Evolutionary conservation across 2,888 invertebrate species (phyloP).

Genomic region (Andrena bucephala): DNA sequence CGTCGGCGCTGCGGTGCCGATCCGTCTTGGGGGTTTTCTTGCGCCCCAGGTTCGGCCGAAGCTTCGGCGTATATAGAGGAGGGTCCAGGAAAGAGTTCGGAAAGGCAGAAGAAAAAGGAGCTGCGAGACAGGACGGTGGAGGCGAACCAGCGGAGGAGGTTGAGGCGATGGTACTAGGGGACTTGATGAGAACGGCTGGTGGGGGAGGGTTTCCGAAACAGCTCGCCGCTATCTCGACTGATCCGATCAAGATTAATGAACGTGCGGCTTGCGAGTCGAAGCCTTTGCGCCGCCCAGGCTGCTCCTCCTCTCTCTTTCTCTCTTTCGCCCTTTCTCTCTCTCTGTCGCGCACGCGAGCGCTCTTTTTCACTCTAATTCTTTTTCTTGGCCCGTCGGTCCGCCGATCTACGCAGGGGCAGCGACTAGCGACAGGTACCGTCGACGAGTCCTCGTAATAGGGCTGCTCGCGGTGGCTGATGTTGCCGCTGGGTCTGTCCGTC

Average conservation of each 20-base stretch:
- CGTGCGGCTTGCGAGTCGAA: slow-evolving; percentile 86
- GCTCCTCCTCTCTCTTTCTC: slow-evolving; percentile 58
- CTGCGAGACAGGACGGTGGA: slow-evolving; percentile 62
- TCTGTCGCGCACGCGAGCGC: slow-evolving; percentile 6
- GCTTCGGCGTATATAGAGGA: slow-evolving; percentile 45
- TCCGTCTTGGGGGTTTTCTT: slow-evolving; percentile 69
- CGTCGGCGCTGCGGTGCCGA: slow-evolving; percentile 67
- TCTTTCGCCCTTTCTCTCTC: slow-evolving; percentile 42
- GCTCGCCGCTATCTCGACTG: slow-evolving; percentile 84
- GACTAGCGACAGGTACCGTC: slow-evolving; percentile 79
- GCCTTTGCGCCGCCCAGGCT: slow-evolving; percentile 79
- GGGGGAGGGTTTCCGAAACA: slow-evolving; percentile 84
- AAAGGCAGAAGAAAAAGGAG: slow-evolving; percentile 72
- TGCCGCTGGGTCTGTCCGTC: slow-evolving; percentile 8
- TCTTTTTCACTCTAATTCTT: slow-evolving; percentile 51
- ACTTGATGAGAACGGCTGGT: slow-evolving; percentile 79
- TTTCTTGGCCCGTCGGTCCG: slow-evolving; percentile 37
- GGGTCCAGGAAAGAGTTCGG: slow-evolving; percentile 73
- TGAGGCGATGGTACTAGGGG: slow-evolving; percentile 75
- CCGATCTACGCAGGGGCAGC: slow-evolving; percentile 71
- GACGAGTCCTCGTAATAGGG: slow-evolving; percentile 72
- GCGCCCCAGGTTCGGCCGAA: slow-evolving; percentile 56
- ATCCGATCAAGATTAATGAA: slow-evolving; percentile 86
- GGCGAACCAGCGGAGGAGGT: slow-evolving; percentile 60
- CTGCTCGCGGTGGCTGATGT: slow-evolving; percentile 63